Base-by-base conservation (phyloP, 2,888 invertebrate genomes). In the Mesorhabditis spiculigera region DNA sequence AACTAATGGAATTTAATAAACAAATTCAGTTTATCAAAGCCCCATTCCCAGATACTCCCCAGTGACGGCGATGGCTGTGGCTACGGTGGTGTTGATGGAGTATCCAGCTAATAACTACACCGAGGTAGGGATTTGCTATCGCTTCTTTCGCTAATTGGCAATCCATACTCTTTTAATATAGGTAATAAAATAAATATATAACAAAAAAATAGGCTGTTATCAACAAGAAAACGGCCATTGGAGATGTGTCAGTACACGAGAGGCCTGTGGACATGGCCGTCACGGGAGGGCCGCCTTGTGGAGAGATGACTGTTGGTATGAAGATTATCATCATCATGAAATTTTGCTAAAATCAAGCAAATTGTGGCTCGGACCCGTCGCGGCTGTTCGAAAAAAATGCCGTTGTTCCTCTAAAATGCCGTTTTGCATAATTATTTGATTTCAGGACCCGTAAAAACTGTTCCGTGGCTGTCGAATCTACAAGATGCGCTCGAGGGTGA, bases 91-190 rank as follows among this genome's bases (percentile, higher is more conserved):
- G 43, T 75, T 78, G 45, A 63, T 80, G 44, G 80, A 80, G 67
- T 80, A 80, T 65, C 80, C 80, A 4, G 80, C 78, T 16, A 78
- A 80, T 66, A 76, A 76, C 67, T 78, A 80, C 65, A 78, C 77
- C 5, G 80, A 80, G 74, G 80, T 78, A 50, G 3, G 65, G 8
- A 45, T 43, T 5, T 4, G 45, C 28, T 28, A 28, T 28, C 1
- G 28, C 28, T 28, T 28, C 28, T 28, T 28, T 28, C 28, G 28
- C 28, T 28, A 28, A 28, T 28, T 28, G 28, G 3, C 28, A 28
- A 28, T 28, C 28, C 4, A 45, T n/a, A 45, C 43, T 45, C 28
- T 44, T 44, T 44, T 44, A 13, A 65, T 10, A 43, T 43, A 43
- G 13, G 42, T 13, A 8, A 65, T 65, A 10, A 43, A 16, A 63